Conservation (phyloP, 2,797 vertebrate genomes). For the Gila robusta region DNA sequence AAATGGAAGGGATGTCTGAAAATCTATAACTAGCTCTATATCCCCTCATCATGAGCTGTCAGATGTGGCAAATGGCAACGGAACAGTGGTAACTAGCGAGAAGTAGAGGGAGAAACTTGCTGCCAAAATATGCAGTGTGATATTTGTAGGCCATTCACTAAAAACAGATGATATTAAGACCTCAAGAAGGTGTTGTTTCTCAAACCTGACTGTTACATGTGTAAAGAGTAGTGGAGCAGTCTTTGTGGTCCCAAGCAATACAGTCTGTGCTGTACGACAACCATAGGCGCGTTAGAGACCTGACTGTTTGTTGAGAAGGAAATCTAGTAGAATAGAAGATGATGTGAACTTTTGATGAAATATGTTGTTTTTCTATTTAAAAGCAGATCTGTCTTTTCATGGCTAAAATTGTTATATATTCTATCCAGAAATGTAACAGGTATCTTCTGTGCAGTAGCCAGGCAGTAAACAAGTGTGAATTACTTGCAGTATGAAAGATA, state of each 20-base stretch:
- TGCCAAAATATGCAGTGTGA: constrained; percentile 72
- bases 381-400: constrained; percentile 89
- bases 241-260: constrained; percentile 93
- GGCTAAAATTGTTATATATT: constrained; percentile 85
- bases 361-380: constrained; percentile 96
- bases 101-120: constrained; percentile 67
- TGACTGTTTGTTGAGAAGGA: constrained; percentile 90
- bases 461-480: constrained; percentile 80
- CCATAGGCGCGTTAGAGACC: constrained; percentile 92
- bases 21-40: constrained; percentile 70
- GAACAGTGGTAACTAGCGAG: constrained; percentile 68
- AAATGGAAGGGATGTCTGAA: constrained; percentile 73
- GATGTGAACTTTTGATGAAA: constrained; percentile 96
- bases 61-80: constrained; percentile 70
- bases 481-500: constrained; percentile 71
- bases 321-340: constrained; percentile 95
- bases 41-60: constrained; percentile 70
- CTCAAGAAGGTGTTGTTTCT: constrained; percentile 84
- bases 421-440: constrained; percentile 83
- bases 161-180: constrained; percentile 67
- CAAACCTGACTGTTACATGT: constrained; percentile 94
- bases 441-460: constrained; percentile 79
- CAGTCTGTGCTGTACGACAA: constrained; percentile 96
- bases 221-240: constrained; percentile 95
- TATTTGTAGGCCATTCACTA: constrained; percentile 69